Evolutionary conservation across 2,797 vertebrate genomes (phyloP).

Genomic region (Liasis olivaceus): DNA sequence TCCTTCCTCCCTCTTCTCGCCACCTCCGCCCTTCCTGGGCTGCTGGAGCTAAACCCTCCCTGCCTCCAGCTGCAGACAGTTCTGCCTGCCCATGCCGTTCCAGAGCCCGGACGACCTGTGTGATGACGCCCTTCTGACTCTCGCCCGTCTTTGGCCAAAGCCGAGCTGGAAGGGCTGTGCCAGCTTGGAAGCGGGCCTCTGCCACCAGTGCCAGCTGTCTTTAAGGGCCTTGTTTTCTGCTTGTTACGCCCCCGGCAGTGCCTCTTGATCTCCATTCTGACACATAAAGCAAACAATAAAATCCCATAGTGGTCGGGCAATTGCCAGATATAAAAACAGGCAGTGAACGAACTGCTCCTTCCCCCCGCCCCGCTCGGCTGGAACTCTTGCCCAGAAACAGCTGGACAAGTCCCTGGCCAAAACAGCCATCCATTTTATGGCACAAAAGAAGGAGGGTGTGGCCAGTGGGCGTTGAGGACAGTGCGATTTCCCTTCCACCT

Average conservation of each 20-base stretch:
- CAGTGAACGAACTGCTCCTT: neutral
- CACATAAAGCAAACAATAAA: slow-evolving; percentile 6
- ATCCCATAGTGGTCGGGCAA: neutral
- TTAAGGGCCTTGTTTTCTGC: neutral
- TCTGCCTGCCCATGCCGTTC: neutral
- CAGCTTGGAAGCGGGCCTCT: neutral
- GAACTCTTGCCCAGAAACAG: neutral
- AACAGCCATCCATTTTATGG: neutral
- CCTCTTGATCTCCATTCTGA: neutral
- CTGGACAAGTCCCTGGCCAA: neutral
- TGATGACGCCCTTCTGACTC: neutral
- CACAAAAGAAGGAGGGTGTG: too few species aligned
- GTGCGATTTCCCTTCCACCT: neutral
- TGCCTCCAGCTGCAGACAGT: neutral
- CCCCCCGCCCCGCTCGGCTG: neutral
- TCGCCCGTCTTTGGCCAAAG: neutral
- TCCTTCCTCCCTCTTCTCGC: neutral
- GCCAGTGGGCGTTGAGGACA: neutral
- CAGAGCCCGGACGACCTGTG: neutral
- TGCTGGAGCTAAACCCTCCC: neutral
- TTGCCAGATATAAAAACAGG: neutral
- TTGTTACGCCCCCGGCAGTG: neutral
- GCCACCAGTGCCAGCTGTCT: neutral
- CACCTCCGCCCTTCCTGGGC: neutral
- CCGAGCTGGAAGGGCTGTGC: neutral